Evolutionary conservation across 1,140 invertebrate species (phyloP).

Genomic region (Cherax quadricarinatus): DNA sequence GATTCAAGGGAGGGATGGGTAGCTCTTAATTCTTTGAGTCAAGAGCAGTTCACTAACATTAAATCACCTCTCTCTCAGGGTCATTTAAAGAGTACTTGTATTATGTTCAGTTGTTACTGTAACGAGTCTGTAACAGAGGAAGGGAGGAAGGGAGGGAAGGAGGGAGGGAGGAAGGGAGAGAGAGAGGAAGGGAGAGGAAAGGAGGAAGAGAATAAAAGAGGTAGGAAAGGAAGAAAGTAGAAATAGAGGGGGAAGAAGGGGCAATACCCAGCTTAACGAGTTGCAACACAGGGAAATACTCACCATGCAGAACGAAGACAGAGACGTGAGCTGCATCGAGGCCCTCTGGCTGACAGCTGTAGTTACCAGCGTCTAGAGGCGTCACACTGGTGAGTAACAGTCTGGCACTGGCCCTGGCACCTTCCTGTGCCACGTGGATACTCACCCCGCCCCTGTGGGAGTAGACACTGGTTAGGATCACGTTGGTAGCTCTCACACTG

Average conservation of each 20-base stretch:
- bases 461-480: not conserved
- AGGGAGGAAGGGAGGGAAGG: too few species aligned
- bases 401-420: constrained; percentile 14
- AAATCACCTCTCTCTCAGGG: too few species aligned
- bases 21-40: too few species aligned
- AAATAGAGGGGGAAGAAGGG: not conserved
- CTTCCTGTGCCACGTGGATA: constrained; percentile 29
- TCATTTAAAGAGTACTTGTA: too few species aligned
- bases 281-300: not conserved
- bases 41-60: too few species aligned
- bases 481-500: too few species aligned
- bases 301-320: constrained; percentile 28
- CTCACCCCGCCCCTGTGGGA: constrained; percentile 35
- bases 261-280: not conserved
- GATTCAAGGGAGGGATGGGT: too few species aligned
- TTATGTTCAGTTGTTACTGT: too few species aligned
- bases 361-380: constrained; percentile 26
- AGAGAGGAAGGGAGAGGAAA: too few species aligned
- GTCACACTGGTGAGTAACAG: constrained; percentile 31
- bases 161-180: too few species aligned
- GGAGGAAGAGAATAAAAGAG: not conserved
- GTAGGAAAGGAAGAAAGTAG: not conserved
- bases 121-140: not conserved
- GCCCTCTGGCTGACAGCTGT: constrained; percentile 24
- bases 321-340: constrained; percentile 3